Percentiles rank a stretch among this genome's conserved stretches.
These are phyloP conservation scores for Marisa cornuarietis DNA, from an alignment of 1,140 invertebrate species.

Conservation along the genomic window DNA sequence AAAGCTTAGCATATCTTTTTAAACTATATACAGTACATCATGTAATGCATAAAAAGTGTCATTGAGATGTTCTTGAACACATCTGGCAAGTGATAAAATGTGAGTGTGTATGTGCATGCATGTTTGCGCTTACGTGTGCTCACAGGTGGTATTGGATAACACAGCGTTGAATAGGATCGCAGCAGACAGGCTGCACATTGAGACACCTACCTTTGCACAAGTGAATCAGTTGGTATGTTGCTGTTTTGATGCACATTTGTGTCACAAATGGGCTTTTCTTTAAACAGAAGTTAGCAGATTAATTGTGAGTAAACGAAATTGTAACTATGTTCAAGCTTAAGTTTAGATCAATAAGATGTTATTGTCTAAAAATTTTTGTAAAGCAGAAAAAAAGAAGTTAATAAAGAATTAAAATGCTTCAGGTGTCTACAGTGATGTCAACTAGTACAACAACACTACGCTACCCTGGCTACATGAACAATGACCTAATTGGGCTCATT, in stretches of 20 bases:
- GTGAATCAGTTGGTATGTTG: constrained; percentile 90
- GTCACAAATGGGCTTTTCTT: background rate
- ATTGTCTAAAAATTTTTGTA: too few relatives aligned
- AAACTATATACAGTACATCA: too few relatives aligned
- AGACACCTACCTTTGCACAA: constrained; percentile 95
- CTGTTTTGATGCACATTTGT: background rate
- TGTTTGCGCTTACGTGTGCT: background rate
- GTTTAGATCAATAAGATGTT: too few relatives aligned
- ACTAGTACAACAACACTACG: constrained; percentile 94
- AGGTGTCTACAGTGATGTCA: constrained; percentile 93
- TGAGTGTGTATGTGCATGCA: too few relatives aligned
- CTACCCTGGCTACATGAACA: constrained; percentile 99
- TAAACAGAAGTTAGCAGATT: background rate
- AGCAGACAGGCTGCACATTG: constrained; percentile 91
- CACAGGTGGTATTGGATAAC: constrained; percentile 86
- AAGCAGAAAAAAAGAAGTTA: too few relatives aligned
- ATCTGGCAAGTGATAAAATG: too few relatives aligned
- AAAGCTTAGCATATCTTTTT: too few relatives aligned
- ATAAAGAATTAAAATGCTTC: too few relatives aligned
- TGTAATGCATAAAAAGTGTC: too few relatives aligned
- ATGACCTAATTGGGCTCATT: constrained; percentile 95
- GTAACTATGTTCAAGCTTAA: too few relatives aligned
- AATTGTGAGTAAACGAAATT: background rate
- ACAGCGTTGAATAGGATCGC: constrained; percentile 97
- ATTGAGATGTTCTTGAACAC: too few relatives aligned